Evolutionary conservation across 2,888 invertebrate species (phyloP).

Genomic region (Ichneumoninae sp.): DNA sequence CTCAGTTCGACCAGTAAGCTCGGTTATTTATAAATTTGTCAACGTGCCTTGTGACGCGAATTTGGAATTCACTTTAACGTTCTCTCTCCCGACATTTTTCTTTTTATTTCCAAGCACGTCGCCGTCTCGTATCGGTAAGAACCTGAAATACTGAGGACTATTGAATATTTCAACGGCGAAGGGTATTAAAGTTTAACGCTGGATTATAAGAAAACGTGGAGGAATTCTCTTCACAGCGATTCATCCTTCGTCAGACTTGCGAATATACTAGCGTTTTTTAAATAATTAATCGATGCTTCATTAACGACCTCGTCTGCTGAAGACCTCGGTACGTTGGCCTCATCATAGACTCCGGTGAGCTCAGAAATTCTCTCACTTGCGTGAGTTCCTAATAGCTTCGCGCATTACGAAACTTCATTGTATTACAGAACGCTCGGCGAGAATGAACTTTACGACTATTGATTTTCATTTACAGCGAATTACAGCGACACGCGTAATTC

Average conservation of each 20-base stretch:
- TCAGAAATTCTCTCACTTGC: slow-evolving; percentile 3
- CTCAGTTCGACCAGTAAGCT: neutral
- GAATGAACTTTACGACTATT: slow-evolving; percentile 23
- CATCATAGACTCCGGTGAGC: slow-evolving; percentile 15
- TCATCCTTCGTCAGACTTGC: slow-evolving; percentile 47
- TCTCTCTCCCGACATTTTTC: too few relatives aligned
- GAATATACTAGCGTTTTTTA: slow-evolving; percentile 18
- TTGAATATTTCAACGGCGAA: slow-evolving; percentile 61
- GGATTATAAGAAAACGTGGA: slow-evolving; percentile 48
- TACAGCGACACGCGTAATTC: neutral
- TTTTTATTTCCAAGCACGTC: neutral
- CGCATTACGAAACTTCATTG: slow-evolving; percentile 16
- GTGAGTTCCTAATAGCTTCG: slow-evolving; percentile 38
- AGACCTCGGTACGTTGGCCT: slow-evolving; percentile 28
- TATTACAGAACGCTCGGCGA: neutral
- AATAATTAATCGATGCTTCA: slow-evolving; percentile 53
- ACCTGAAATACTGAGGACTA: slow-evolving; percentile 6
- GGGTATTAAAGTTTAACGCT: slow-evolving; percentile 44
- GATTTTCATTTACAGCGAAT: slow-evolving; percentile 11
- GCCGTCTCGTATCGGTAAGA: neutral
- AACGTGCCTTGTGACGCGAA: slow-evolving; percentile 21
- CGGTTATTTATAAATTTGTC: slow-evolving; percentile 35
- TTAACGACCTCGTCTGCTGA: slow-evolving; percentile 45
- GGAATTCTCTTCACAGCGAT: slow-evolving; percentile 47
- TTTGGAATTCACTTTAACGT: slow-evolving; percentile 31